phyloP scores from a whole-genome alignment of 2,888 invertebrate genomes.

The Lymantria monacha region DNA sequence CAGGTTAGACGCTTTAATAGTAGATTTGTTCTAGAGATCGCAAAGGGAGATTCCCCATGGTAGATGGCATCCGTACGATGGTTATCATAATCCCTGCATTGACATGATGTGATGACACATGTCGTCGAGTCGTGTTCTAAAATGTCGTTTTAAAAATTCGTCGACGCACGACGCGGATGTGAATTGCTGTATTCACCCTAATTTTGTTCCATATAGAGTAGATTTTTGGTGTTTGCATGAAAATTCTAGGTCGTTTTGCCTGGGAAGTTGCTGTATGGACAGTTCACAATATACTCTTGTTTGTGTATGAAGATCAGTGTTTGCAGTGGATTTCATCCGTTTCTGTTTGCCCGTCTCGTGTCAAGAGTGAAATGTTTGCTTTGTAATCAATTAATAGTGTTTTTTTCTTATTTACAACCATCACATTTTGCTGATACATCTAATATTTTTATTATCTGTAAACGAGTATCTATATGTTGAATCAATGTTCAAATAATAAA shows the following conservation, averaged over 20 bases:
- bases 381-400: slow-evolving; percentile 40
- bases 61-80: slow-evolving; percentile 79
- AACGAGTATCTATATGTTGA: no score
- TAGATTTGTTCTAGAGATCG: slow-evolving; percentile 59
- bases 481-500: no score
- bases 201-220: slow-evolving; percentile 36
- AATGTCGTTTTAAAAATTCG: slow-evolving; percentile 70
- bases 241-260: slow-evolving; percentile 30
- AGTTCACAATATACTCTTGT: slow-evolving; percentile 72
- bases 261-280: slow-evolving; percentile 64
- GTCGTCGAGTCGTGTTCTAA: slow-evolving; percentile 75
- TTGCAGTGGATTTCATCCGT: slow-evolving; percentile 55
- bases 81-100: slow-evolving; percentile 82
- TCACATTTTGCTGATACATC: not conserved
- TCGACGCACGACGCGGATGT: slow-evolving; percentile 26
- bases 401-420: slow-evolving; percentile 2
- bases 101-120: slow-evolving; percentile 83
- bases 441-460: not conserved
- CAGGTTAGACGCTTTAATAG: slow-evolving; percentile 48
- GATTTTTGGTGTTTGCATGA: slow-evolving; percentile 20
- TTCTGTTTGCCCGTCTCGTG: slow-evolving; percentile 54
- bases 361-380: slow-evolving; percentile 55
- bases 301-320: slow-evolving; percentile 68
- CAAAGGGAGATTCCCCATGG: slow-evolving; percentile 77
- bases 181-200: slow-evolving; percentile 36